These are phyloP conservation scores for Xestia xanthographa DNA, from an alignment of 2,888 invertebrate species.

Conservation along the genomic window DNA sequence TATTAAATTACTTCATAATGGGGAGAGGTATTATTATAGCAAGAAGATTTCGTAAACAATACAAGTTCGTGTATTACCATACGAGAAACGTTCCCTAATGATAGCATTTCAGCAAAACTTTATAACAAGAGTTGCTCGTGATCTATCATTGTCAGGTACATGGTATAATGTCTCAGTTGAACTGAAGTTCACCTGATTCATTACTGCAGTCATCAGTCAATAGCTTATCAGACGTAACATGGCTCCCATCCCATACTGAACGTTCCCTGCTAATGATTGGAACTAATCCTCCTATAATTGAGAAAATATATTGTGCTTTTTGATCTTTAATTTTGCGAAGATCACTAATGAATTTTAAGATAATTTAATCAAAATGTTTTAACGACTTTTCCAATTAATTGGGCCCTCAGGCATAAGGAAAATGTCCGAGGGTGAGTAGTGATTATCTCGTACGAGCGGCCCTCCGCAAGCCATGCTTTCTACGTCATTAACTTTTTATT, in stretches of 20 bases:
- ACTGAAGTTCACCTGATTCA: slow-evolving; percentile 53
- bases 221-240: slow-evolving; percentile 49
- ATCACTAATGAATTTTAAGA: slow-evolving; percentile 48
- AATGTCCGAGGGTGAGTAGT: slow-evolving; percentile 70
- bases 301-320: slow-evolving; percentile 17
- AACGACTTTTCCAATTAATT: slow-evolving; percentile 71
- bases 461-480: slow-evolving; percentile 62
- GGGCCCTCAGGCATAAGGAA: slow-evolving; percentile 66
- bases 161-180: slow-evolving; percentile 42
- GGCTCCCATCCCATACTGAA: slow-evolving; percentile 20
- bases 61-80: not conserved
- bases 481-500: slow-evolving; percentile 66
- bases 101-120: slow-evolving; percentile 18
- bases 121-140: slow-evolving; percentile 1
- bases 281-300: slow-evolving; percentile 21
- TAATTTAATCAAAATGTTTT: slow-evolving; percentile 65
- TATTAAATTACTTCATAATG: slow-evolving; percentile 29
- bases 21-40: not conserved
- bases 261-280: slow-evolving; percentile 14
- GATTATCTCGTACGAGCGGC: slow-evolving; percentile 70
- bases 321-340: slow-evolving; percentile 27
- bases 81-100: not conserved
- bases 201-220: slow-evolving; percentile 57
- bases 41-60: slow-evolving; percentile 20
- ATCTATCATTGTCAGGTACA: slow-evolving; percentile 59